Conservation (phyloP, 2,888 invertebrate species). For the Trichopoda pennipes region DNA sequence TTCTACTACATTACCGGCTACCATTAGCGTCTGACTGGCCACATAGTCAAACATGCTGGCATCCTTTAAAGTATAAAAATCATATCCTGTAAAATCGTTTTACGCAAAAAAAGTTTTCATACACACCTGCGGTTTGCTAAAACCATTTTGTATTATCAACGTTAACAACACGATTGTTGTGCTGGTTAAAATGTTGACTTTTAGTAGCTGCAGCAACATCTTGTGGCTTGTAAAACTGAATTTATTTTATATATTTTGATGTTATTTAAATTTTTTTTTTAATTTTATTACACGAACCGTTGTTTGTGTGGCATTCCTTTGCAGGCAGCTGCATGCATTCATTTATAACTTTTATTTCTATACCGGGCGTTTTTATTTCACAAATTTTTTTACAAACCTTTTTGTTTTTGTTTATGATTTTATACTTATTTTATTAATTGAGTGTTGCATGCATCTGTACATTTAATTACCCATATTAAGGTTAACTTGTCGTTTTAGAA, state of each 20-base stretch:
- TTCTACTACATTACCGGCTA: conserved; percentile 71
- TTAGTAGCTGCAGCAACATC: conserved; percentile 6
- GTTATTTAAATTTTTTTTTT: neutral
- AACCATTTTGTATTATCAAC: conserved; percentile 1
- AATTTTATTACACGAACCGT: neutral
- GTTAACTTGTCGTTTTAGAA: neutral
- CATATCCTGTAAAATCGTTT: neutral
- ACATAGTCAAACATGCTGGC: neutral
- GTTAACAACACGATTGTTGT: neutral
- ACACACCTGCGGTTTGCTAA: conserved; percentile 46
- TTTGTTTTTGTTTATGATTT: neutral
- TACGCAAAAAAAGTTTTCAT: neutral
- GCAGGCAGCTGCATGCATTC: conserved; percentile 9
- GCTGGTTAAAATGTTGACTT: neutral
- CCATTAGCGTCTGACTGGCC: conserved; percentile 18
- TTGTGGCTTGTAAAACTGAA: neutral
- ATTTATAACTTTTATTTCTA: conserved; percentile 1
- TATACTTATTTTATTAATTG: neutral
- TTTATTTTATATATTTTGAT: neutral
- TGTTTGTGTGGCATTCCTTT: neutral
- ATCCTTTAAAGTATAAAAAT: neutral
- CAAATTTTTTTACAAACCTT: neutral
- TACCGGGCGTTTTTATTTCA: conserved; percentile 8
- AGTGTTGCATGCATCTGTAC: conserved; percentile 19
- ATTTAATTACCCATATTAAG: neutral